Evolutionary conservation across 92 coral and sea anemone species (phyloP), one percentile per base, ranked within the genome.

Genomic region (Ricordea florida): DNA sequence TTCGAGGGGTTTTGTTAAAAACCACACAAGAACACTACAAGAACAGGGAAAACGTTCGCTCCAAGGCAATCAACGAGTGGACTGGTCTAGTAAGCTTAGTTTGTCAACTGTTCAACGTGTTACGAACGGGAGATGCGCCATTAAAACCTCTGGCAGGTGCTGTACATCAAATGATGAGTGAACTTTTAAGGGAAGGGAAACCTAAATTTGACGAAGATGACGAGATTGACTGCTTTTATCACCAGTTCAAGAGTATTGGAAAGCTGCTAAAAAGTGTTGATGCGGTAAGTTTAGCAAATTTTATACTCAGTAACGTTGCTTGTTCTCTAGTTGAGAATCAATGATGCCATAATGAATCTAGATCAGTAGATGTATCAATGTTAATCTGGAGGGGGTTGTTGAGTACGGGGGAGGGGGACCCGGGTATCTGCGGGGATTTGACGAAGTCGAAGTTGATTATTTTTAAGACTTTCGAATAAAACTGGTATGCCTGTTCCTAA

Each of bases 21-120:
- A 46, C 80, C 31, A 87, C 90, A 0, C 99, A 96, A 66, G 96
- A 96, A 47, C 59, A 76, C 14, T 96, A 85, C 84, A 96, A 89
- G 20, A 89, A 79, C 69, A 64, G 99, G 35, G 96, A 83, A 6
- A 68, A 57, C 10, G 66, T 70, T 41, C 69, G 78, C 52, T 47
- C 57, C 25, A 80, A 78, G 15, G 79, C 93, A 0, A 61, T 74
- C 10, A 26, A 69, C 11, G 81, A 77, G 32, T 96, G 91, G 94
- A 65, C 82, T 1, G 97, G 96, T 17, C 82, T 96, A 27, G 81
- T 65, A 3, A 35, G 76, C 43, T 71, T 96, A 27, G 53, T 96
- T 28, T 85, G 99, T 70, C 89, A 93, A 53, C 79, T 92, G 37
- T 96, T 85, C 64, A 80, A 80, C 62, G 87, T 73, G 0, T 55